Conservation (phyloP, 1,140 invertebrate species). For the Panagrolaimus sp. region DNA sequence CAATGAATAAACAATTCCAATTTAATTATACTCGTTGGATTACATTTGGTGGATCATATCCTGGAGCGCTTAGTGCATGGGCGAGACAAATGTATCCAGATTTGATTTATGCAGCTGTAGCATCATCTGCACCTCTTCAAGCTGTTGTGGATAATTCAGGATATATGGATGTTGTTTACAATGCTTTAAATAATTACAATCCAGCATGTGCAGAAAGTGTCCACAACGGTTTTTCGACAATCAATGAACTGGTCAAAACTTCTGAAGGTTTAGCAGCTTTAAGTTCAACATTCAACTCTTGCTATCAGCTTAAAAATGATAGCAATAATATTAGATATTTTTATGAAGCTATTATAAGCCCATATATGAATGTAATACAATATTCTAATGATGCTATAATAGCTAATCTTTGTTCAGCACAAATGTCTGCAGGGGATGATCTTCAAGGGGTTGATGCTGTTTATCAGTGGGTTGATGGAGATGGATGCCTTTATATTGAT, state of each 20-base stretch:
- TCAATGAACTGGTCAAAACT: conserved; percentile 10
- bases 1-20: conserved; percentile 32
- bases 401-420: no score
- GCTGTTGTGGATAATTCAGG: conserved; percentile 69
- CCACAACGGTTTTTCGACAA: background rate
- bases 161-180: conserved; percentile 15
- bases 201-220: background rate
- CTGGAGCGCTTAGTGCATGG: conserved; percentile 75
- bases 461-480: conserved; percentile 12
- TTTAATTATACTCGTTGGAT: conserved; percentile 69
- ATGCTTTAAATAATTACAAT: background rate
- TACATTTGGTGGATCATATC: conserved; percentile 82
- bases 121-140: conserved; percentile 77
- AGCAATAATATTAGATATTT: no score
- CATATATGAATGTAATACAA: background rate
- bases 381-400: background rate
- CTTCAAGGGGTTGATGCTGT: conserved; percentile 19
- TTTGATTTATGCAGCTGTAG: conserved; percentile 73
- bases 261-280: background rate
- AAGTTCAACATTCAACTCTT: conserved; percentile 28
- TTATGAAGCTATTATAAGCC: conserved; percentile 6
- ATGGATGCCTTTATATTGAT: background rate
- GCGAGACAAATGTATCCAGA: conserved; percentile 80
- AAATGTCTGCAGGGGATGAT: background rate
- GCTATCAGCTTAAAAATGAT: conserved; percentile 7